These are phyloP conservation scores for Penaeus japonicus DNA, from an alignment of 1,140 invertebrate species.

Conservation along the genomic window DNA sequence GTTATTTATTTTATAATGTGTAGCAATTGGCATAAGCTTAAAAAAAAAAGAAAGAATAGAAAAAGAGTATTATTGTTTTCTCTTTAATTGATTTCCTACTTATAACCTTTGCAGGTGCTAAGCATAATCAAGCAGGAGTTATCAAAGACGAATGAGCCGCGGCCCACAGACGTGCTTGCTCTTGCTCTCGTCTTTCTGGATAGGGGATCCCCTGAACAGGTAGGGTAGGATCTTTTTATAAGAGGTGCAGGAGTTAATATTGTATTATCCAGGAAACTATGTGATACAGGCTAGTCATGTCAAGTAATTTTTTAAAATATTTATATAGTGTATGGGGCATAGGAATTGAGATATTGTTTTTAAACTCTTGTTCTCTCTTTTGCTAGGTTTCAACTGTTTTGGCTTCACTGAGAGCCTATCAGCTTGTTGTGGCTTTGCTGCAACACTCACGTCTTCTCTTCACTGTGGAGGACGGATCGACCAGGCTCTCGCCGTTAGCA, in stretches of 20 bases:
- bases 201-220: conserved; percentile 53
- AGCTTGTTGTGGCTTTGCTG: conserved; percentile 49
- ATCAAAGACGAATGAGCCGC: conserved; percentile 36
- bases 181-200: conserved; percentile 51
- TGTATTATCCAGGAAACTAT: not conserved
- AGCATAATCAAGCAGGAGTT: conserved; percentile 53
- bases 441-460: conserved; percentile 43
- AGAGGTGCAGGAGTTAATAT: not conserved
- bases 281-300: not conserved
- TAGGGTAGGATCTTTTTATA: not conserved
- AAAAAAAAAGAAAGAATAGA: not conserved
- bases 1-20: too few relatives aligned
- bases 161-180: conserved; percentile 50
- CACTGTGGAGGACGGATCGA: conserved; percentile 25
- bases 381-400: conserved; percentile 37
- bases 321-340: too few relatives aligned
- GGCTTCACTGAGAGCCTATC: conserved; percentile 42
- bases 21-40: too few relatives aligned
- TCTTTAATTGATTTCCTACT: not conserved
- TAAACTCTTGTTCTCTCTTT: not conserved
- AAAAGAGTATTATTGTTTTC: too few relatives aligned
- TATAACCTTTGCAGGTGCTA: conserved; percentile 28
- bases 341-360: too few relatives aligned
- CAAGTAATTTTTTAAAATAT: not conserved
- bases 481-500: conserved; percentile 29